Evolutionary conservation across 1,140 invertebrate species (phyloP).

Genomic region (Cotesia typhae): DNA sequence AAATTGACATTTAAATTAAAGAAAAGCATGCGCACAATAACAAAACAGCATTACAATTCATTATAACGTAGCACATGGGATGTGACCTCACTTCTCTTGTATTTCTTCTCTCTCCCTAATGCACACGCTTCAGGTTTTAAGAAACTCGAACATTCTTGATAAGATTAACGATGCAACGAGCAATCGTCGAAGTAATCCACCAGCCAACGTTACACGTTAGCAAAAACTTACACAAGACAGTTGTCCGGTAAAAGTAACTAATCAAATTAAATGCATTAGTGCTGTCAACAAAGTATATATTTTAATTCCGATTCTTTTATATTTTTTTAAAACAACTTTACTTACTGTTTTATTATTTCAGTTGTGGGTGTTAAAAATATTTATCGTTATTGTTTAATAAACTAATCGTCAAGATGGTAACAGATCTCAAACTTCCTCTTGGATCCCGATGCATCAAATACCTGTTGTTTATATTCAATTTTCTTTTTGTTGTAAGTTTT

Average conservation of each 20-base stretch:
- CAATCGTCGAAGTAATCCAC: conserved; percentile 5
- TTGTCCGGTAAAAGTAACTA: conserved; percentile 1
- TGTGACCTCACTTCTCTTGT: conserved; percentile 6
- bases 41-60: too few relatives aligned
- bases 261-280: background rate
- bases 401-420: conserved; percentile 42
- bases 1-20: conserved; percentile 9
- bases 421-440: conserved; percentile 54
- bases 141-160: conserved; percentile 30
- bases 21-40: conserved; percentile 14
- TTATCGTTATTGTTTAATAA: conserved; percentile 4
- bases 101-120: conserved; percentile 14
- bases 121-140: background rate
- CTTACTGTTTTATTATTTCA: background rate
- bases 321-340: background rate
- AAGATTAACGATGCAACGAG: conserved; percentile 27
- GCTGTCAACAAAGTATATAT: background rate
- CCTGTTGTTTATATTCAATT: conserved; percentile 73
- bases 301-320: background rate
- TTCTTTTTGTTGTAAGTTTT: conserved; percentile 74
- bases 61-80: conserved; percentile 24
- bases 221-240: background rate
- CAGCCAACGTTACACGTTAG: conserved; percentile 10
- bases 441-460: conserved; percentile 70
- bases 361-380: background rate